phyloP scores from a whole-genome alignment of 2,113 vertebrate species.

The Laterallus jamaicensis region DNA sequence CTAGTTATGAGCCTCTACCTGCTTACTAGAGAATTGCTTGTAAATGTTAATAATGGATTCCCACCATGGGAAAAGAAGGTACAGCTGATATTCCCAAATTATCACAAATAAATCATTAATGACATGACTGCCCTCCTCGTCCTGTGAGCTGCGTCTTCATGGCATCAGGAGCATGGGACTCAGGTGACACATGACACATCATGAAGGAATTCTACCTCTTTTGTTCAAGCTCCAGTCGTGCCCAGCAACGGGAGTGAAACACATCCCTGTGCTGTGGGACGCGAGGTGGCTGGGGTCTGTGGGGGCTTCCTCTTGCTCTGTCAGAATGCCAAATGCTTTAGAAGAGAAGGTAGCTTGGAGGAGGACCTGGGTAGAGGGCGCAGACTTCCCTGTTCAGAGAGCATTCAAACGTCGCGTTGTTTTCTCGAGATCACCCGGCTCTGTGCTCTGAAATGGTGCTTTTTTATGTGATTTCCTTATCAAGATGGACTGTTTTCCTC shows the following conservation, averaged over 20 bases:
- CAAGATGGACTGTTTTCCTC: neutral
- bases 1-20: slow-evolving; percentile 24
- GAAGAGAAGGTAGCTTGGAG: neutral
- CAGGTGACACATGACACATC: neutral
- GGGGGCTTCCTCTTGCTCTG: neutral
- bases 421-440: neutral
- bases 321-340: neutral
- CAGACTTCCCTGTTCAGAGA: neutral
- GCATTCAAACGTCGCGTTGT: neutral
- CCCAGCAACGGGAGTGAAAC: neutral
- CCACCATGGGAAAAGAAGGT: neutral
- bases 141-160: neutral
- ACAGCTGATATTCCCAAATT: neutral
- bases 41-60: slow-evolving; percentile 42
- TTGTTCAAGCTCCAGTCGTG: neutral
- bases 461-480: neutral
- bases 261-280: neutral
- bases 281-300: too few relatives aligned
- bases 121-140: neutral
- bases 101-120: neutral
- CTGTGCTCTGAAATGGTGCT: neutral
- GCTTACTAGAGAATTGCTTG: neutral
- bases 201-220: neutral
- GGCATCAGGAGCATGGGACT: neutral
- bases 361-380: neutral